Evolutionary conservation across 2,888 invertebrate genomes (phyloP).

Genomic region (Seira sanloemensis): DNA sequence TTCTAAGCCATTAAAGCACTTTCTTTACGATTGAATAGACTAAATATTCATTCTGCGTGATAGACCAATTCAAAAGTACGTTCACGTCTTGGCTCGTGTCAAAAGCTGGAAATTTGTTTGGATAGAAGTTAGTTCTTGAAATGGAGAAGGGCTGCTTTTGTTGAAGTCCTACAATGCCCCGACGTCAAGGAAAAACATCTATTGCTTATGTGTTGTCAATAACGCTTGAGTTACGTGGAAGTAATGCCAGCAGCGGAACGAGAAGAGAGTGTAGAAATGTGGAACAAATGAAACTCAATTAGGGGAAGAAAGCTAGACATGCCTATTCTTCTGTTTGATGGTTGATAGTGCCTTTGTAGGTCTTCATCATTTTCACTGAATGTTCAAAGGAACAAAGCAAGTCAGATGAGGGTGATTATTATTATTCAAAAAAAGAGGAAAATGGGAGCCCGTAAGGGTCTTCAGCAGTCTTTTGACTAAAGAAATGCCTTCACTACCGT

Average conservation of each 20-base stretch:
- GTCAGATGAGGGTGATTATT: not conserved
- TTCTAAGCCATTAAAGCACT: not conserved
- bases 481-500: slow-evolving; percentile 28
- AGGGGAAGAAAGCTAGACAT: slow-evolving; percentile 10
- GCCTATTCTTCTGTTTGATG: no score
- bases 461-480: slow-evolving; percentile 15
- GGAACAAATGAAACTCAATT: slow-evolving; percentile 25
- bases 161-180: slow-evolving; percentile 5
- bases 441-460: not conserved
- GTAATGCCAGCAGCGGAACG: no score
- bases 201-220: slow-evolving; percentile 7
- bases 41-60: not conserved
- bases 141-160: no score
- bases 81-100: not conserved
- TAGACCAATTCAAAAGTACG: not conserved
- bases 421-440: not conserved
- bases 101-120: not conserved
- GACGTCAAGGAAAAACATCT: not conserved
- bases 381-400: not conserved
- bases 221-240: slow-evolving; percentile 13
- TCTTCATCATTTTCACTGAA: no score
- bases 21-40: not conserved
- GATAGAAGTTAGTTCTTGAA: no score
- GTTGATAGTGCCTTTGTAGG: no score
- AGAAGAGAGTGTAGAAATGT: not conserved